Evolutionary conservation across 2,113 vertebrate species (phyloP), one percentile per base, ranked within the genome.

Genomic region (Rana temporaria): DNA sequence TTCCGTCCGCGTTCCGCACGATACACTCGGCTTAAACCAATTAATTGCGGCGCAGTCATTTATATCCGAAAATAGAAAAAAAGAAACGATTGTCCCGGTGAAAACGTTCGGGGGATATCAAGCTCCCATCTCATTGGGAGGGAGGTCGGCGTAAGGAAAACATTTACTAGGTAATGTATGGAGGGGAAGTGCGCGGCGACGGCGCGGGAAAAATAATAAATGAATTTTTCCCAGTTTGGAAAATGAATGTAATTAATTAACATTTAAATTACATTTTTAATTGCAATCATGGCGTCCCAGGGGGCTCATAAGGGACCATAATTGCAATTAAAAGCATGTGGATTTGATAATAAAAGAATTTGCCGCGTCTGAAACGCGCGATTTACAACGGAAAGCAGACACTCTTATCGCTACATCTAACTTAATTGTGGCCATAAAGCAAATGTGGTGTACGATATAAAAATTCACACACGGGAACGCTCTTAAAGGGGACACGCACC

Each of bases 171-270:
- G 94, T 95, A 95, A 94, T 92, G 85, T 92, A 93, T 94, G 94
- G 93, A 93, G 91, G 92, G 92, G 92, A 94, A 93, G 92, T 93
- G 93, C 92, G 92, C 90, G 92, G 92, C 93, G 93, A 92, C 94
- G 93, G 91, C 26, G 26, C 26, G 26, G 26, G 26, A 30, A 95
- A 94, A 93, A 94, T 94, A 94, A 94, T 93, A 93, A 93, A 95
- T 94, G 92, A 91, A 88, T 93, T 93, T 94, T 95, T 96, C 94
- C 92, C 92, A 92, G 90, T 95, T 96, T 96, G 92, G 93, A 94
- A 95, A 94, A 97, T 96, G 94, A 95, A 94, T 96, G 95, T 95
- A 95, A 97, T 98, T 98, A 97, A 99, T 99, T 98, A 98, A 97
- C 96, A 97, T 98, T 98, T 97, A 96, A 95, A 95, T 95, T 90